Conservation (phyloP, 2,113 vertebrate species). For the Gymnogyps californianus region DNA sequence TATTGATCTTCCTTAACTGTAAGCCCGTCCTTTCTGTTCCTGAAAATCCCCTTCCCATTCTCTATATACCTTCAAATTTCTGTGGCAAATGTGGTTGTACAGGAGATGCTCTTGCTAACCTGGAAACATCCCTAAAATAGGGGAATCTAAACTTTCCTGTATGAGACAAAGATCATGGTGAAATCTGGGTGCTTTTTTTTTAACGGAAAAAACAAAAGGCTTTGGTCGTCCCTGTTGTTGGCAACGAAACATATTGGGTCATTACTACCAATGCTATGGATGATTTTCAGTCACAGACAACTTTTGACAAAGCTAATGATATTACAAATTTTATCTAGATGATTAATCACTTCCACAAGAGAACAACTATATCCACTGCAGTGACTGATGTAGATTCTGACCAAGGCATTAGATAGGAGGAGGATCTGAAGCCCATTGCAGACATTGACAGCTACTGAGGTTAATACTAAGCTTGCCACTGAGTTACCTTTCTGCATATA, state of each 20-base stretch:
- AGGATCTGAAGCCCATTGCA: not conserved
- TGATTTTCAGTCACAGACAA: not conserved
- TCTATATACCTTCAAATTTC: not conserved
- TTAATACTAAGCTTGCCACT: not conserved
- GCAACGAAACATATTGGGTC: not conserved
- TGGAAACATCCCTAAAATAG: not conserved
- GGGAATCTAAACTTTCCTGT: accelerated
- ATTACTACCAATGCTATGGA: not conserved
- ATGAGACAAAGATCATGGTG: not conserved
- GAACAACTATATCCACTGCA: not conserved
- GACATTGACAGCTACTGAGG: not conserved
- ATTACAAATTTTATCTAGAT: not conserved
- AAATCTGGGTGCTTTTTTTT: not conserved
- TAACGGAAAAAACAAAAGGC: not conserved
- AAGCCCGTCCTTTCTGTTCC: not conserved
- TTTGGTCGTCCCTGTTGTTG: not conserved
- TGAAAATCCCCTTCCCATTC: not conserved
- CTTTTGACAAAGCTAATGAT: not conserved
- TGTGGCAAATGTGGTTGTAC: not conserved
- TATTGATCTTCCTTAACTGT: not conserved
- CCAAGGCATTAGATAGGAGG: not conserved
- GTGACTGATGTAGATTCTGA: not conserved
- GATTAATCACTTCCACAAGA: not conserved
- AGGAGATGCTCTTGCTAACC: not conserved
- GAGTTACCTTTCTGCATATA: not conserved